A percentile compares a stretch with the other conserved stretches of the same genome.
Evolutionary conservation across 30 jellyfish, hydroid and myxozoan genomes (phyloP).

Genomic region (Turritopsis dohrnii): DNA sequence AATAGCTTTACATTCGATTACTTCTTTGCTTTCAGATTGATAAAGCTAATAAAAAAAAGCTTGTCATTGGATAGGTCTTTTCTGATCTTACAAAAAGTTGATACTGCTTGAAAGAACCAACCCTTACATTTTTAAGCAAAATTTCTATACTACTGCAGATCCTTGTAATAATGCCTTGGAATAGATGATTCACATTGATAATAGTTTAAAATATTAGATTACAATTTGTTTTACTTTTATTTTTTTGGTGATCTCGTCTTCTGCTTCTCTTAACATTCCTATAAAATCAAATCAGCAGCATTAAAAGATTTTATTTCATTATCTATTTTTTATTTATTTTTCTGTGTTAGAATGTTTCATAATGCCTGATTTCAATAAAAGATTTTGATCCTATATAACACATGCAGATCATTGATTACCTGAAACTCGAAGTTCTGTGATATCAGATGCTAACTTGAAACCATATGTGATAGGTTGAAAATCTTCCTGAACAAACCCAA

Average conservation of each 20-base stretch:
- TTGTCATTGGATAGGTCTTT: not conserved
- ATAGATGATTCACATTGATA: too few relatives aligned
- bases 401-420: slow-evolving; percentile 21
- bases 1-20: slow-evolving; percentile 40
- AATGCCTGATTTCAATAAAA: too few relatives aligned
- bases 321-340: not conserved
- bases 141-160: too few relatives aligned
- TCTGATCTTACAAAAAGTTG: not conserved
- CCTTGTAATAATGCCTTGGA: too few relatives aligned
- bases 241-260: slow-evolving; percentile 67
- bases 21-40: not conserved
- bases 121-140: too few relatives aligned
- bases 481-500: slow-evolving; percentile 50
- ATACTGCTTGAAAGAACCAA: not conserved
- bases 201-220: too few relatives aligned
- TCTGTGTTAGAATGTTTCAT: too few relatives aligned
- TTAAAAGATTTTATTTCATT: not conserved
- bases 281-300: not conserved
- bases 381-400: too few relatives aligned
- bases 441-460: slow-evolving; percentile 50
- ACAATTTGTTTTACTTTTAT: slow-evolving; percentile 30
- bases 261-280: slow-evolving; percentile 86
- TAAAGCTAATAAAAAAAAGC: not conserved
- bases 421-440: slow-evolving; percentile 60
- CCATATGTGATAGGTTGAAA: slow-evolving; percentile 78